phyloP scores from a whole-genome alignment of 2,797 vertebrate species.

The Argya squamiceps region DNA sequence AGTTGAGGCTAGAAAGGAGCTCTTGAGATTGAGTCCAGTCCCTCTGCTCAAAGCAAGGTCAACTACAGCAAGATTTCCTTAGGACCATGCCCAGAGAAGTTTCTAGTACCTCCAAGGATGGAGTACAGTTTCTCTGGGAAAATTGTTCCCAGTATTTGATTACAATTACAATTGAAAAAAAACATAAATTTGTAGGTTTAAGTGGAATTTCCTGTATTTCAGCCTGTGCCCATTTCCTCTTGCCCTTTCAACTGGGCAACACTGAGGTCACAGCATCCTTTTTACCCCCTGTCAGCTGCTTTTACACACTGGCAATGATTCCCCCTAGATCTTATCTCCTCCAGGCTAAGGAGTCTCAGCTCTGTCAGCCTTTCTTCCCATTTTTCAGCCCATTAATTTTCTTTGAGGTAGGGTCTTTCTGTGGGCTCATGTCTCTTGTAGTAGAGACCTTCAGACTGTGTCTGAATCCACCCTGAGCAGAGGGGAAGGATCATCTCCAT shows the following conservation, averaged over 20 bases:
- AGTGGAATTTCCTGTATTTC: background rate
- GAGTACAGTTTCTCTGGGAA: background rate
- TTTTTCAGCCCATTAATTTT: background rate
- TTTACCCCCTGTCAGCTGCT: accelerated
- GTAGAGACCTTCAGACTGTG: background rate
- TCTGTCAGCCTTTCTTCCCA: background rate
- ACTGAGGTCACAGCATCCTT: background rate
- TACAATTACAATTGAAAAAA: background rate
- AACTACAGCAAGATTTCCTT: background rate
- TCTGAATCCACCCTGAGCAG: background rate
- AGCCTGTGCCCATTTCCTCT: background rate
- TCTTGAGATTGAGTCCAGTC: background rate
- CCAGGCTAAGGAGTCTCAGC: background rate
- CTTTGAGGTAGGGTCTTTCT: background rate
- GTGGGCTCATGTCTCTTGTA: background rate
- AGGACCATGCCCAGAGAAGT: background rate
- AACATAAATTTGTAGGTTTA: background rate
- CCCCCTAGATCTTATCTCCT: background rate
- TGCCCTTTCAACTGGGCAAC: background rate
- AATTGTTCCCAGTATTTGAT: background rate
- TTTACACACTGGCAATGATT: background rate
- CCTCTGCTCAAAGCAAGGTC: background rate
- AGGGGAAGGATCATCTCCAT: background rate
- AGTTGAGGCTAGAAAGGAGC: background rate
- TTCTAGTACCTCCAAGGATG: background rate